Base-by-base conservation (phyloP, 2,113 vertebrate genomes). In the Ptilorrhoa leucosticta region DNA sequence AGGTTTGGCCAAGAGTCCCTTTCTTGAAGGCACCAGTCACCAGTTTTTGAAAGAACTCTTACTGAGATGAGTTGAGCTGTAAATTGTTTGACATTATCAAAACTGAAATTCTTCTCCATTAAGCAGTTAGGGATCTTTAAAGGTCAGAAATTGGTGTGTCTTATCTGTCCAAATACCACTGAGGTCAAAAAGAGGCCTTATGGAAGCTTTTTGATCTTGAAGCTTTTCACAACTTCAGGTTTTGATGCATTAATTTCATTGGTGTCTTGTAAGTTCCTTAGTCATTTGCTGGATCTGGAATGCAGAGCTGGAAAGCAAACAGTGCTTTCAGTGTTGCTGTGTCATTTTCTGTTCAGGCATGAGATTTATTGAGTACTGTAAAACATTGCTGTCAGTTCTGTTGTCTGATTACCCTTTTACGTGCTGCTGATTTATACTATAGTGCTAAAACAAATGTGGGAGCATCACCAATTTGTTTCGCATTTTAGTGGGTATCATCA, bases 391-490 rank as follows among this genome's bases (percentile, higher is more conserved):
- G 81, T 88, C 89, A 57, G 33, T 81, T 86, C 53, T 92, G 73
- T 77, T 93, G 35, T 83, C 88, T 90, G 87, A 84, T 83, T 94
- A 68, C 33, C 54, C 53, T 95, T 89, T 83, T 86, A 94, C 89
- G 45, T 89, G 65, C 23, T 77, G 40, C 30, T 91, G 91, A 92
- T 90, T 83, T 93, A 87, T 78, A 81, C 72, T 89, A 30, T n/a
- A 80, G 40, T 72, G 28, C 42, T 90, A 85, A 95, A 94, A 92
- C 83, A 95, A 90, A 89, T 84, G 82, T 68, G 35, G 76, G 66
- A 87, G 35, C 47, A 63, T 87, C 61, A 95, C 23, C 47, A 48
- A 60, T 91, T 92, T 79, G 42, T 89, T 95, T n/a, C 0, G 0
- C 24, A 14, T 61, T 84, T 90, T 94, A 80, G 69, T 64, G 61